Conservation (phyloP, 2,888 invertebrate genomes). For the Hemistola chrysoprasaria region DNA sequence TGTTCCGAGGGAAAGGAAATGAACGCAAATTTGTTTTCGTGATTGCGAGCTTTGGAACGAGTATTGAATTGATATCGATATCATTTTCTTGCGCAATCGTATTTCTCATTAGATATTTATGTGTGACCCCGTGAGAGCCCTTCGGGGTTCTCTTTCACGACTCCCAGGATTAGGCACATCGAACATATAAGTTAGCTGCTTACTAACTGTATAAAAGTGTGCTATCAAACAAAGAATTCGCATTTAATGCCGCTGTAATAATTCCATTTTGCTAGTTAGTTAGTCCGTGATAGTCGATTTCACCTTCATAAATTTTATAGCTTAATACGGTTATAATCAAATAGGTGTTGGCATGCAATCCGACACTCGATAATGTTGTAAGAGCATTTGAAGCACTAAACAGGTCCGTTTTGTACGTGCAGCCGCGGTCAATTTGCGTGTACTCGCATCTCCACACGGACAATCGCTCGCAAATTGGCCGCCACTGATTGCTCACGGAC, state of each 20-base stretch:
- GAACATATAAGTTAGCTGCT: no score
- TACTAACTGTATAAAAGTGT: no score
- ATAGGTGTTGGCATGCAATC: no score
- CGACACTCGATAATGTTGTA: no score
- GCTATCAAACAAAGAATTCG: no score
- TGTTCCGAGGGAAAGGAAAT: slow-evolving; percentile 73
- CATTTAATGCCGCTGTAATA: no score
- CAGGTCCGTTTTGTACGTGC: slow-evolving; percentile 56
- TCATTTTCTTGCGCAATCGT: slow-evolving; percentile 71
- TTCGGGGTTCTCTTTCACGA: slow-evolving; percentile 47
- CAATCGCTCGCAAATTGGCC: slow-evolving; percentile 76
- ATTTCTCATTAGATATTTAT: slow-evolving; percentile 69
- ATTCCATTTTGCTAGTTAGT: no score
- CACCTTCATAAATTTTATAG: no score
- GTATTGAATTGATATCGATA: slow-evolving; percentile 76
- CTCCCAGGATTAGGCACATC: slow-evolving; percentile 20
- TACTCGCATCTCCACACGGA: slow-evolving; percentile 68
- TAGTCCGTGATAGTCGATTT: no score
- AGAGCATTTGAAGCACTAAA: slow-evolving; percentile 21
- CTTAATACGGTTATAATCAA: no score
- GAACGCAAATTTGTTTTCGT: slow-evolving; percentile 81
- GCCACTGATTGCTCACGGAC: slow-evolving; percentile 69
- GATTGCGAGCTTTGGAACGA: slow-evolving; percentile 72
- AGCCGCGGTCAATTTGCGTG: slow-evolving; percentile 64
- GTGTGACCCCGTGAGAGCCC: slow-evolving; percentile 70